Evolutionary conservation across 2,797 vertebrate genomes (phyloP).

Genomic region (Betta splendens): DNA sequence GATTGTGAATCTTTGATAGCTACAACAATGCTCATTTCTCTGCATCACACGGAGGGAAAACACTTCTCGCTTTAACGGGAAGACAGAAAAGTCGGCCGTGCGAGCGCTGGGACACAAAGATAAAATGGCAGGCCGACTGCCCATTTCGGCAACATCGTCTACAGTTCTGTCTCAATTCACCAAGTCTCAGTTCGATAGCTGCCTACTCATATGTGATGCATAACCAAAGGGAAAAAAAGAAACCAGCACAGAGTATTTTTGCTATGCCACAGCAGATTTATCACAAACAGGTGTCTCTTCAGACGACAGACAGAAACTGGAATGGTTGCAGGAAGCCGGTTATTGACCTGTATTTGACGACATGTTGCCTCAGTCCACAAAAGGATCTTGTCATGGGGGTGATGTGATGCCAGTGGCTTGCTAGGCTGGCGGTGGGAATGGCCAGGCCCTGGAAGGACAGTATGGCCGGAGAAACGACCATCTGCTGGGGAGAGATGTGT

Average conservation of each 20-base stretch:
- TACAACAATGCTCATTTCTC: conserved; percentile 39
- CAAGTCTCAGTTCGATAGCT: conserved; percentile 26
- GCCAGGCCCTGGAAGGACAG: conserved; percentile 76
- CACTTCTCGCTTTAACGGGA: conserved; percentile 39
- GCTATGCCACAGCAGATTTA: conserved; percentile 25
- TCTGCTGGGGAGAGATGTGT: conserved; percentile 79
- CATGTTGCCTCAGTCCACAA: conserved; percentile 69
- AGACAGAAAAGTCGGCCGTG: conserved; percentile 21
- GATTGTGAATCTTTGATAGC: conserved; percentile 55
- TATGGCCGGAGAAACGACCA: conserved; percentile 78
- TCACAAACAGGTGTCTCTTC: conserved; percentile 23
- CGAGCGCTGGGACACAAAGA: conserved; percentile 18
- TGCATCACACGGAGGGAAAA: conserved; percentile 35
- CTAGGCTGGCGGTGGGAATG: conserved; percentile 66
- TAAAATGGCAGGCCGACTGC: conserved; percentile 43
- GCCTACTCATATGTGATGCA: conserved; percentile 32
- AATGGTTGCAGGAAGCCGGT: conserved; percentile 40
- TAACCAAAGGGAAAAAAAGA: conserved; percentile 1
- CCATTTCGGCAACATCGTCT: conserved; percentile 36
- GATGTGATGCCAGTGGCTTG: conserved; percentile 70
- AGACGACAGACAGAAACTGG: conserved; percentile 15
- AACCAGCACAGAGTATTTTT: conserved; percentile 11
- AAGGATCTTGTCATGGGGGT: conserved; percentile 70
- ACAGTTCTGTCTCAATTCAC: conserved; percentile 38
- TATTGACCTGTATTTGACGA: conserved; percentile 71